Percentiles rank a stretch among this genome's conserved stretches.
Evolutionary conservation across 2,113 vertebrate species (phyloP).

Genomic region (Picathartes gymnocephalus): DNA sequence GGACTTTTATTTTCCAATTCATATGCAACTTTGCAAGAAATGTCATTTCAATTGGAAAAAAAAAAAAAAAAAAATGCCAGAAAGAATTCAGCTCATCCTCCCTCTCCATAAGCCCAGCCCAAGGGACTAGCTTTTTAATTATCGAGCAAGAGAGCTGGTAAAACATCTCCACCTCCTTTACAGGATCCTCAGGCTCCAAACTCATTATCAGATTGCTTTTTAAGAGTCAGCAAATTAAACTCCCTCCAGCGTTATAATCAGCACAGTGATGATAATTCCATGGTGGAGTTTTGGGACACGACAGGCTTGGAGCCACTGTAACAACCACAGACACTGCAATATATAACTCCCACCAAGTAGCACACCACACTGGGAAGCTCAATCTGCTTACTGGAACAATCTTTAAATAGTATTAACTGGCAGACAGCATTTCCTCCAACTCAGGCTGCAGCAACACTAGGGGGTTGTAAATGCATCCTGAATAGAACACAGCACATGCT

Average conservation of each 20-base stretch:
- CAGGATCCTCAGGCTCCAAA: conserved; percentile 17
- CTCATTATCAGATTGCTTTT: conserved; percentile 24
- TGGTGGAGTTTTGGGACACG: not conserved
- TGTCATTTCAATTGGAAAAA: not conserved
- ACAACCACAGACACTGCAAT: not conserved
- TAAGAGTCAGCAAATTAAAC: conserved; percentile 9
- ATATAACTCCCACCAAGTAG: not conserved
- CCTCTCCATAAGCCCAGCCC: not conserved
- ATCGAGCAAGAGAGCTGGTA: not conserved
- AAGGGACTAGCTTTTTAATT: conserved; percentile 8
- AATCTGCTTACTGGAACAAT: conserved; percentile 17
- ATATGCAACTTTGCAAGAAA: not conserved
- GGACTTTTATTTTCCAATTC: not conserved
- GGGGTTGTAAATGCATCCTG: not conserved
- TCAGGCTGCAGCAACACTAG: not conserved
- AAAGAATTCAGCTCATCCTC: not conserved
- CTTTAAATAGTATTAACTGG: conserved; percentile 31
- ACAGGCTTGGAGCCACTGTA: not conserved
- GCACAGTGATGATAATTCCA: not conserved
- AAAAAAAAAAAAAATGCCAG: not conserved
- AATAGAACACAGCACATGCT: not conserved
- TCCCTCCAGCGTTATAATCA: conserved; percentile 4
- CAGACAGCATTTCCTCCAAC: not conserved
- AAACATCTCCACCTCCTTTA: not conserved
- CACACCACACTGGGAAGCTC: not conserved